phyloP scores from a whole-genome alignment of 1,140 invertebrate species.

The Tetramorium alpestre region DNA sequence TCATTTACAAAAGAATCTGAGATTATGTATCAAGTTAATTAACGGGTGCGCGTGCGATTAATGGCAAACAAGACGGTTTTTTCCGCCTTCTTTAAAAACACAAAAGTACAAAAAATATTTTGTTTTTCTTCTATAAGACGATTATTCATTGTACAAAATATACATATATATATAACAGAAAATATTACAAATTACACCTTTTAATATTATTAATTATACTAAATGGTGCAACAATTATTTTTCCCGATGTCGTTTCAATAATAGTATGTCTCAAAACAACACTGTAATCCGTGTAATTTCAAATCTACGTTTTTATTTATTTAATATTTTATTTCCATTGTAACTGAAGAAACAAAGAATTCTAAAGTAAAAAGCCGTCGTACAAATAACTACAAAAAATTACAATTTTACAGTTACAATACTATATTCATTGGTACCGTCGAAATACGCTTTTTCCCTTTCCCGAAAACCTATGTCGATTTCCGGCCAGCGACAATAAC shows the following conservation, averaged over 20 bases:
- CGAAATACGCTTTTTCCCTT: background rate
- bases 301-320: background rate
- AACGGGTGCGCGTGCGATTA: background rate
- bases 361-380: background rate
- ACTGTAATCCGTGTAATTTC: background rate
- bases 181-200: background rate
- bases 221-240: background rate
- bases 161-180: background rate
- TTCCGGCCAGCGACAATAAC: slow-evolving; percentile 8
- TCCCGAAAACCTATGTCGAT: slow-evolving; percentile 5
- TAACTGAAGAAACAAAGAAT: background rate
- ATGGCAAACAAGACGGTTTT: background rate
- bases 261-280: background rate
- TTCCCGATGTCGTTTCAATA: background rate
- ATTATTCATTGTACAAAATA: background rate
- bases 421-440: background rate
- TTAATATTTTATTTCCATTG: slow-evolving; percentile 19
- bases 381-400: slow-evolving; percentile 17
- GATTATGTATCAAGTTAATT: background rate
- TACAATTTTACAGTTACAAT: background rate
- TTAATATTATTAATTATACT: background rate
- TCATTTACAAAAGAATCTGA: slow-evolving; percentile 11
- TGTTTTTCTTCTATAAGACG: background rate
- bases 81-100: background rate
- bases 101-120: background rate